Base-by-base conservation (phyloP, 2,797 vertebrate genomes). In the Erethizon dorsatum region DNA sequence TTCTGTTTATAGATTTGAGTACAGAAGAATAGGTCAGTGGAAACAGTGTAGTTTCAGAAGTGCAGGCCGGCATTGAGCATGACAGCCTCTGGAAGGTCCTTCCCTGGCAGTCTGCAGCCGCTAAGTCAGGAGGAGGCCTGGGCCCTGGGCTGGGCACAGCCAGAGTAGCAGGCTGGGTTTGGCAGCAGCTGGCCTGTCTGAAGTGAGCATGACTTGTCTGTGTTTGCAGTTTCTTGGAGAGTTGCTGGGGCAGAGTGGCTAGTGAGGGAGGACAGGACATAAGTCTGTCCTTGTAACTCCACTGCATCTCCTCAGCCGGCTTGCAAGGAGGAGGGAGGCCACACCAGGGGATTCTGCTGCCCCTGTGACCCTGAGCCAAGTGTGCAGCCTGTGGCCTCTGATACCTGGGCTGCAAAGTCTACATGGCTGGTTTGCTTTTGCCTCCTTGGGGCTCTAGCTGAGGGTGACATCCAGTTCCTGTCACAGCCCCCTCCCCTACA, bases 261-360 rank as follows among this genome's bases (percentile, higher is more conserved):
- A 71, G 11, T 1, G 57, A 54, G 24, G 31, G 20, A n/a, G 15
- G 71, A 45, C 0, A 0, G 0, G 8, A 5, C 12, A 4, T 17
- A 1, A 4, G 33, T n/a, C 5, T 14, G 33, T 71, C 69, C 24
- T 45, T 56, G n/a, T 56, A n/a, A 10, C 1, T 4, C 22, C 14
- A 0, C 63, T 9, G 22, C 8, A 20, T 47, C 41, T 54, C 22
- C 11, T 63, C 50, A 56, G 24, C 45, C 33, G 14, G 61, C 78
- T 28, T 78, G 26, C 26, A 5, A 41, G 28, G 47, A 45, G 18
- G 7, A 10, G 45, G 7, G 22, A 37, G 14, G 41, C 15, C 6
- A 15, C 6, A 18, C 45, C 37, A 3, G 18, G 52, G 1, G 56
- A 18, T 61, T 73, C 33, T 15, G 0, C 14, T 37, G 57, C 2